These are phyloP conservation scores for Lophotriccus pileatus DNA, from an alignment of 2,797 vertebrate species.

Conservation along the genomic window DNA sequence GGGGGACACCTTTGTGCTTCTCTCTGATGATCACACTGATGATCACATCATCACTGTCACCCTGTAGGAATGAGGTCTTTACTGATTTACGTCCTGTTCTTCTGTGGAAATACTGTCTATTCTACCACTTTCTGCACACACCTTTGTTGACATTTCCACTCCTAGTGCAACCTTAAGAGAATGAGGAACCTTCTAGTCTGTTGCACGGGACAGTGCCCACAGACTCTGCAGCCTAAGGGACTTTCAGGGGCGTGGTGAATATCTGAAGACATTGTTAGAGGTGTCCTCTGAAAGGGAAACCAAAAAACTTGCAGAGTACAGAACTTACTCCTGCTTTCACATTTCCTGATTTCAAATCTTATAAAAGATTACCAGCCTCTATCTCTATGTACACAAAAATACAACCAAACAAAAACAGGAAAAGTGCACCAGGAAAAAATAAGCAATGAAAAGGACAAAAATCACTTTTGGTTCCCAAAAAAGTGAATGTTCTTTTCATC, in stretches of 20 bases:
- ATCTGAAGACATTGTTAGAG: neutral
- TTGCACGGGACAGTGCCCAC: accelerated
- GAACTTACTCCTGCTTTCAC: neutral
- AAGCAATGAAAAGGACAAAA: neutral
- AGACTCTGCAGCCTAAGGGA: neutral
- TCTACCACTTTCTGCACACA: neutral
- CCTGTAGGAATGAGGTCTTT: neutral
- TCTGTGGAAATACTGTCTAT: neutral
- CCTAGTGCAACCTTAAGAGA: neutral
- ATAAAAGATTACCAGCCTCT: neutral
- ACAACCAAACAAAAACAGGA: neutral
- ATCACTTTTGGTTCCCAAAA: neutral
- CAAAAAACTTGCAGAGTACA: neutral
- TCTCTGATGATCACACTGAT: neutral
- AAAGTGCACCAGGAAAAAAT: neutral
- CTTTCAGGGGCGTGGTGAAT: neutral
- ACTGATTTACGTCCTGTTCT: neutral
- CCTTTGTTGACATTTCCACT: neutral
- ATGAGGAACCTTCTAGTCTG: neutral
- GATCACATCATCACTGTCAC: neutral
- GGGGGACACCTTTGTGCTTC: neutral
- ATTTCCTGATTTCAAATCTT: neutral
- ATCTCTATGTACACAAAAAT: neutral
- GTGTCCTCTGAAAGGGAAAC: neutral
- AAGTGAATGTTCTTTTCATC: neutral